Conservation (phyloP, 2,113 vertebrate genomes). For the Nothoprocta perdicaria region DNA sequence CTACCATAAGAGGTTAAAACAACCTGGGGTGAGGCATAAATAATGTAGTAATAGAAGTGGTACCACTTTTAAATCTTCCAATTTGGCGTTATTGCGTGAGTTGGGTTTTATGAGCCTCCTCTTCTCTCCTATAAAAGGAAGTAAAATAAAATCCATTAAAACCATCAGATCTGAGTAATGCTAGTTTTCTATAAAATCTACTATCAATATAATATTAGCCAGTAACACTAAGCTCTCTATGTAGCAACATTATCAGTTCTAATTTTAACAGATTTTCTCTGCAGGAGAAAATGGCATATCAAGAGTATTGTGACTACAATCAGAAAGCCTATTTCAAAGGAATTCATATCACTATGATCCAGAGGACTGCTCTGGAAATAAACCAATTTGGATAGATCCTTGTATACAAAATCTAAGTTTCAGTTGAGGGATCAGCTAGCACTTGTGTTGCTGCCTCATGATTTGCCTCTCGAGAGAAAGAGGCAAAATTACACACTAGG, state of each 20-base stretch:
- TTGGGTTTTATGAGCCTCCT: conserved; percentile 82
- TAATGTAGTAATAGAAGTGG: not conserved
- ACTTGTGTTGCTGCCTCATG: not conserved
- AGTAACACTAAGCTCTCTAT: not conserved
- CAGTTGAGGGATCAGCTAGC: not conserved
- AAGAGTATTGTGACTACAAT: not conserved
- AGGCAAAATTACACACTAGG: not conserved
- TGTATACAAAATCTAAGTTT: not conserved
- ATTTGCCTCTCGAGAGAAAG: not conserved
- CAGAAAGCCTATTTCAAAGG: not conserved
- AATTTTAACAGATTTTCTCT: not conserved
- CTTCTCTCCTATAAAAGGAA: conserved; percentile 78
- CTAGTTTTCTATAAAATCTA: not conserved
- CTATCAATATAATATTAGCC: not conserved
- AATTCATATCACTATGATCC: not conserved
- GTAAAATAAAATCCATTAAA: not conserved
- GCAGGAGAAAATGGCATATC: not conserved
- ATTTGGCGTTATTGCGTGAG: conserved; percentile 78
- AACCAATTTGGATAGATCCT: not conserved
- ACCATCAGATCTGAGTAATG: not conserved
- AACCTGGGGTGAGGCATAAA: not conserved
- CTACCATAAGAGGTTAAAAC: not conserved
- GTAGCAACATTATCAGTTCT: not conserved
- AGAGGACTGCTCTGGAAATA: not conserved
- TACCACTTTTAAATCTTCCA: conserved; percentile 87